Evolutionary conservation across 2,888 invertebrate genomes (phyloP).

Genomic region (Chrysomela aeneicollis): DNA sequence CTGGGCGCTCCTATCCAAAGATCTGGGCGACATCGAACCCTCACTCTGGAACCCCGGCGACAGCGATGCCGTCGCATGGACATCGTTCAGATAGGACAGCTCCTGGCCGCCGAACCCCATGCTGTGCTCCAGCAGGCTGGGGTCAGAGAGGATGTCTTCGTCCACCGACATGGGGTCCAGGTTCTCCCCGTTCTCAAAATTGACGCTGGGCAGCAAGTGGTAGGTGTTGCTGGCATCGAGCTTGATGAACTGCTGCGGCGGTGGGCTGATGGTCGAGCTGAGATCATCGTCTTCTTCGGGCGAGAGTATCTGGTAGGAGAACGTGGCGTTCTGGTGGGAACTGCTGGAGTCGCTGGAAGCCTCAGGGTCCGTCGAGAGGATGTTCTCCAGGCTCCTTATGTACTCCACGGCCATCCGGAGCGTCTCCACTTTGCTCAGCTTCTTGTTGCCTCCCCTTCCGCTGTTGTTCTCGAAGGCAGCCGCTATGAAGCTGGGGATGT

Average conservation of each 20-base stretch:
- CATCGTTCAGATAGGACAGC: constrained; percentile 63
- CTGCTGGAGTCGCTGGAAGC: constrained; percentile 50
- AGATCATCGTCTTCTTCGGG: constrained; percentile 65
- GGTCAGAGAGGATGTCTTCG: constrained; percentile 62
- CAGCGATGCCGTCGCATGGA: constrained; percentile 53
- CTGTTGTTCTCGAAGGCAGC: constrained; percentile 71
- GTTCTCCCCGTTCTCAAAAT: constrained; percentile 72
- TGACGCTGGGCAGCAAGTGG: constrained; percentile 68
- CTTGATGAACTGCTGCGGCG: constrained; percentile 66
- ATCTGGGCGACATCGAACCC: constrained; percentile 58
- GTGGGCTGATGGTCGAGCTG: constrained; percentile 61
- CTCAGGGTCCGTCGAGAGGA: constrained; percentile 72
- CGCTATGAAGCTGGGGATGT: constrained; percentile 85
- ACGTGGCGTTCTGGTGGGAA: constrained; percentile 34
- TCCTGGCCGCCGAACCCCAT: constrained; percentile 64
- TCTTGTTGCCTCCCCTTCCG: constrained; percentile 75
- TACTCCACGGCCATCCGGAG: constrained; percentile 91
- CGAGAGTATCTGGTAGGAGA: constrained; percentile 54
- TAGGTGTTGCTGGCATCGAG: constrained; percentile 70
- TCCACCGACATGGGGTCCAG: constrained; percentile 54
- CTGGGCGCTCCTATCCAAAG: constrained; percentile 49
- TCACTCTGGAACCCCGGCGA: constrained; percentile 59
- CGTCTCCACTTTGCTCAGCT: constrained; percentile 88
- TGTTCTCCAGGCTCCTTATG: constrained; percentile 80
- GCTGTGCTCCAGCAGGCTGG: constrained; percentile 63